phyloP scores from a whole-genome alignment of 2,797 vertebrate species.

The Lerista edwardsae region DNA sequence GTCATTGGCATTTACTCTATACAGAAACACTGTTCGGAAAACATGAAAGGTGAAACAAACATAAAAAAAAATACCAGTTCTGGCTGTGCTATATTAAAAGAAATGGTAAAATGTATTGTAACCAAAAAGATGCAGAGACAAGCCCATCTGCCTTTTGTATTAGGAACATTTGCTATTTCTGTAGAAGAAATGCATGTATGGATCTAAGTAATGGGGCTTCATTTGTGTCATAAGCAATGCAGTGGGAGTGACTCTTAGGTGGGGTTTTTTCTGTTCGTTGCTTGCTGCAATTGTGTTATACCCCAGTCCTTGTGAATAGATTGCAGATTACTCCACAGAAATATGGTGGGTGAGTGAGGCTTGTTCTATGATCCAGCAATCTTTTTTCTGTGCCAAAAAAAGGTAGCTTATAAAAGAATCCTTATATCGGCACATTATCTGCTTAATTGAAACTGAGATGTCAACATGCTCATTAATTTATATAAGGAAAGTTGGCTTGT shows the following conservation, averaged over 20 bases:
- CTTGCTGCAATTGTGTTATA: not conserved
- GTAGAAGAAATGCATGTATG: not conserved
- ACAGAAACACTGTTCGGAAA: not conserved
- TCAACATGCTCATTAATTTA: not conserved
- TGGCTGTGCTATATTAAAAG: not conserved
- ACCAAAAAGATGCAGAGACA: not conserved
- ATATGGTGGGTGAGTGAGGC: not conserved
- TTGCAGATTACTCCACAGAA: not conserved
- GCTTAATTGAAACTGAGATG: not conserved
- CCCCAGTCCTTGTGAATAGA: not conserved
- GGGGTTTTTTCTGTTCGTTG: not conserved
- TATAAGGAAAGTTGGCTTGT: not conserved
- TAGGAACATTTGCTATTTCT: not conserved
- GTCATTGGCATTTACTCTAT: conserved; percentile 8
- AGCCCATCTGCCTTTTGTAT: not conserved
- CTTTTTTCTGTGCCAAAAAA: too few species aligned
- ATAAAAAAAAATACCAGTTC: not conserved
- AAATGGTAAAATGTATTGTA: not conserved
- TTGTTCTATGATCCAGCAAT: not conserved
- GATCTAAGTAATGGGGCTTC: not conserved
- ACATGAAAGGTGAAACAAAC: not conserved
- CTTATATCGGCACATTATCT: not conserved
- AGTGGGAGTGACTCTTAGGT: not conserved
- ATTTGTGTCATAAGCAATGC: not conserved
- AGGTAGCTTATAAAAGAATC: too few species aligned